Evolutionary conservation across 2,888 invertebrate species (phyloP), one percentile per base, ranked within the genome.

Genomic region (Drosophila austrosaltans): DNA sequence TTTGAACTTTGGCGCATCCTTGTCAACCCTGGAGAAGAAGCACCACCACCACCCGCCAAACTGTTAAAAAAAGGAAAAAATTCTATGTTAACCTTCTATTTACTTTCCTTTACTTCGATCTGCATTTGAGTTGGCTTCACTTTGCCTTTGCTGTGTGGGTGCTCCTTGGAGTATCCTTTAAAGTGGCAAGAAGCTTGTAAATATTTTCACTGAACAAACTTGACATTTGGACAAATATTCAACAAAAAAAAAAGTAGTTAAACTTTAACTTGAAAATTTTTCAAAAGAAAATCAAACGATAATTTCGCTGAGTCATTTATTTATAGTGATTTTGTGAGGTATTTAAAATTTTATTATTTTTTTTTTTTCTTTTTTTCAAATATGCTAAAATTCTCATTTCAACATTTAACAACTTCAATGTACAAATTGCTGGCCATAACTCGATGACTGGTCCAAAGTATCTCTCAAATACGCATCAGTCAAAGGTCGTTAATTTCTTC

Each of bases 401-500:
- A 30, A 25, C 39, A 32, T 69, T 77, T 75, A 66, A 74, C 69
- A 66, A 44, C 44, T 62, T 58, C 28, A 20, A n/a, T 16, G 40
- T 64, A 82, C 87, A 83, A 85, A 83, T 87, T 85, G 87, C 79
- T 65, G 65, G 79, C 86, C 79, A 86, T 87, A 79, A 79, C 73
- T 58, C 36, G 10, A 10, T 10, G 36, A 36, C 36, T 7, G 36
- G 8, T 30, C 20, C 20, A 32, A 44, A 32, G 44, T 30, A 10
- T 25, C 60, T n/a, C 4, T 48, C 42, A 28, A 54, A 54, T 8
- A 68, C 64, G 77, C 77, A 89, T 81, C 82, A 89, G 89, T 90
- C 88, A 90, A 79, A 89, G 87, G 75, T 83, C 90, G 87, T 90
- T 89, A 90, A 89, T 81, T 89, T 83, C 76, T 76, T 10, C 1